Evolutionary conservation across 2,113 vertebrate genomes (phyloP).

Genomic region (Indicator maculatus): DNA sequence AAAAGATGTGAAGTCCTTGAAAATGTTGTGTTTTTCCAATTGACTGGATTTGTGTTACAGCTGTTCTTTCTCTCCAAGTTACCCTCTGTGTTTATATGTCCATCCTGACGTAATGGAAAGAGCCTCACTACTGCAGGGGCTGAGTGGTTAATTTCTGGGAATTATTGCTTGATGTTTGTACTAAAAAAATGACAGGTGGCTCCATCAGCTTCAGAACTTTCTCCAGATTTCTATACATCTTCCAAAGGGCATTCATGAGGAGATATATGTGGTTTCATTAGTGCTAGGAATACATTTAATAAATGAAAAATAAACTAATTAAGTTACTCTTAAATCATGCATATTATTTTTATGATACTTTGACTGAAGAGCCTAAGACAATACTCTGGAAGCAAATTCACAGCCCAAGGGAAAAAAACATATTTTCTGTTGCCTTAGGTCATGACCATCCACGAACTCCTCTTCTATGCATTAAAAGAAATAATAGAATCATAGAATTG

Average conservation of each 20-base stretch:
- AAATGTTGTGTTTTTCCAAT: background rate
- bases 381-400: background rate
- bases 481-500: too few species aligned
- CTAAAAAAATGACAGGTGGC: background rate
- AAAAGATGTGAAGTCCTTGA: background rate
- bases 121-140: rapidly evolving
- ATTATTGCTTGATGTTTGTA: rapidly evolving
- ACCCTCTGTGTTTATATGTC: background rate
- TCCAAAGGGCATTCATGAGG: background rate
- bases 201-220: background rate
- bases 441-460: background rate
- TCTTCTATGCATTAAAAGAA: background rate
- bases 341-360: background rate
- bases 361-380: background rate
- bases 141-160: background rate
- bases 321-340: background rate
- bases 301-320: background rate
- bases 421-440: background rate
- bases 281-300: background rate
- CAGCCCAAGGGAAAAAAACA: background rate
- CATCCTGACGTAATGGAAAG: background rate
- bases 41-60: background rate
- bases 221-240: rapidly evolving
- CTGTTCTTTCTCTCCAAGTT: background rate
- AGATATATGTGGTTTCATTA: background rate